phyloP scores from a whole-genome alignment of 1,140 invertebrate species.

The Cryptotermes secundus region DNA sequence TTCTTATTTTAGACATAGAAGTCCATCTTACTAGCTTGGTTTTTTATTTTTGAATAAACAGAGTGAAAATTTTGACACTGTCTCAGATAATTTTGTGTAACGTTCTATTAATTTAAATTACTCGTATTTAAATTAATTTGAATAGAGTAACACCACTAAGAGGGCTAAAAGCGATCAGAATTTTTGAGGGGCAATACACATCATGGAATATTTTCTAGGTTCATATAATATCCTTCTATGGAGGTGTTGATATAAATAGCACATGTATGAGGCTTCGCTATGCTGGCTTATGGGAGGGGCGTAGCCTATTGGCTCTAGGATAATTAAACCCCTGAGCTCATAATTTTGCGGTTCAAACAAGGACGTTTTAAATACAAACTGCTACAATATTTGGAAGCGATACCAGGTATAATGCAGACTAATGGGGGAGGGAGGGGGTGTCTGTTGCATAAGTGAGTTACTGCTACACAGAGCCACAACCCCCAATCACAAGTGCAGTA shows the following conservation, averaged over 20 bases:
- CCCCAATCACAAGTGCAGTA: slow-evolving; percentile 20
- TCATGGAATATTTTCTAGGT: neutral
- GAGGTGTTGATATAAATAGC: slow-evolving; percentile 7
- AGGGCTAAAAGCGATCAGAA: neutral
- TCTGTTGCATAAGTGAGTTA: neutral
- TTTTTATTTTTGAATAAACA: too few species aligned
- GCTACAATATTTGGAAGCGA: slow-evolving; percentile 21
- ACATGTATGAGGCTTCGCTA: neutral
- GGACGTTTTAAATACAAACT: slow-evolving; percentile 8
- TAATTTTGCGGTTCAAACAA: slow-evolving; percentile 28
- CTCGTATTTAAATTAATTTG: too few species aligned
- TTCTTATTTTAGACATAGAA: too few species aligned
- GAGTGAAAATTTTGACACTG: too few species aligned
- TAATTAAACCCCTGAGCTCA: slow-evolving; percentile 27
- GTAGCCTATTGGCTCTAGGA: neutral
- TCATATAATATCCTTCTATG: neutral
- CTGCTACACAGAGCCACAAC: neutral
- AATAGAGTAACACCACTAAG: too few species aligned
- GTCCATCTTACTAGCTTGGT: too few species aligned
- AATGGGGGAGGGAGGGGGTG: neutral
- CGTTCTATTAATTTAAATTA: too few species aligned
- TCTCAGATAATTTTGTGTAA: too few species aligned
- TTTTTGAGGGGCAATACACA: neutral
- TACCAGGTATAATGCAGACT: slow-evolving; percentile 26
- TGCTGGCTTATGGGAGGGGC: neutral